Evolutionary conservation across 37 sponge, comb jelly and placozoan genomes (phyloP), one percentile per base, ranked within the genome.

Genomic region (Halichondria panicea): DNA sequence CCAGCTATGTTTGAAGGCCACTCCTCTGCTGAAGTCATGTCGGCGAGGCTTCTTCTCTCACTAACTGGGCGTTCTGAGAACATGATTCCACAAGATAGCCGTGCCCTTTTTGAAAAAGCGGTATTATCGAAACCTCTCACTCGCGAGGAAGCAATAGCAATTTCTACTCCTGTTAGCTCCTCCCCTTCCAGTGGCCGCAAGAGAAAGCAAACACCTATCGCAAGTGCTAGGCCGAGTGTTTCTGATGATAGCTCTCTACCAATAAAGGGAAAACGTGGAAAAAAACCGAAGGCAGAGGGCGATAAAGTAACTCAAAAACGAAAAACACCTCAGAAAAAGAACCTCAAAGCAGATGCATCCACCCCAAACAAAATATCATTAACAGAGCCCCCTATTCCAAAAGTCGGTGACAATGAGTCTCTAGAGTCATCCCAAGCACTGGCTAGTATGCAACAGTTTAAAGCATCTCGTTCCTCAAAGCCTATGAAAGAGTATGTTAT

Each of bases 401-500:
- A n/a, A n/a, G n/a, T n/a, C n/a, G n/a, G n/a, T n/a, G 56, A 3
- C 3, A 27, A 3, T 55, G 56, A 27, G n/a, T n/a, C n/a, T n/a
- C n/a, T n/a, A 18, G 32, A 2, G 9, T 35, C 32, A 31, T 11
- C 59, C 1, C 38, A 12, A 11, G 83, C 67, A 41, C 62, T 69
- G 19, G 68, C 43, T 13, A 69, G 56, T 37, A 67, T 76, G 75
- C 53, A 72, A 42, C 52, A 74, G 28, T 68, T 74, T 21, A 74
- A 74, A 38, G 61, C 75, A 3, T 66, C 61, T 15, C 6, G 69
- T 28, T 21, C 44, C 1, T 33, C 7, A 25, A 55, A 56, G 37
- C 83, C 84, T 4, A 56, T 83, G 70, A 83, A 83, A 52, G 84
- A 83, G 70, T 83, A 67, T 59, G 76, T 83, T 25, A 76, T 83